phyloP scores from a whole-genome alignment of 2,113 vertebrate genomes.

The Mesoclemmys tuberculata region DNA sequence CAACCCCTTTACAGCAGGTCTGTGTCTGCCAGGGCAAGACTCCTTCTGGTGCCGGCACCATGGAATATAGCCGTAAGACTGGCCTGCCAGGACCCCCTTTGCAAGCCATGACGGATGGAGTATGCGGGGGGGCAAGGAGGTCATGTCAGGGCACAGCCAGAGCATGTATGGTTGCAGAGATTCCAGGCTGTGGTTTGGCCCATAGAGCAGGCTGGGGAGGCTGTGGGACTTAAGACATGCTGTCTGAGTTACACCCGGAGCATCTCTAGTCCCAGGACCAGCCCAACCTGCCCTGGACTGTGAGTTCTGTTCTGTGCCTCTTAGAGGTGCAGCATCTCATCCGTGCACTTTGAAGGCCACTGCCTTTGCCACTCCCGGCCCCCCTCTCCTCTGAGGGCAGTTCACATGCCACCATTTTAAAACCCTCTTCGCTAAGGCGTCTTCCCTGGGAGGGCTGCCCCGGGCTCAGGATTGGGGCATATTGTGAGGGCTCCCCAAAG shows the following conservation, averaged over 20 bases:
- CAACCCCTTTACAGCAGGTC: background rate
- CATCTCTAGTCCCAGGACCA: background rate
- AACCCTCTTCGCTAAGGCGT: background rate
- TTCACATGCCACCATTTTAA: background rate
- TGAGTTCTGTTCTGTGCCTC: background rate
- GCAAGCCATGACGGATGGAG: background rate
- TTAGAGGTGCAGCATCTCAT: background rate
- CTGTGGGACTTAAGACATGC: background rate
- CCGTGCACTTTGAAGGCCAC: background rate
- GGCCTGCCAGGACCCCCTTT: background rate
- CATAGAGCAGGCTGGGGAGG: background rate
- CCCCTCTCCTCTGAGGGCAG: background rate
- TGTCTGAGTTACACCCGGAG: background rate
- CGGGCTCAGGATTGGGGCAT: background rate
- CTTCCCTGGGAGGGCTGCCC: background rate
- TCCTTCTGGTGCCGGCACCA: fast-evolving
- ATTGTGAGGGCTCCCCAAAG: background rate
- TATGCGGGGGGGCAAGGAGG: background rate
- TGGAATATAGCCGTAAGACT: background rate
- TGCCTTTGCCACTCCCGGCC: background rate
- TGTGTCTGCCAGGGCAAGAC: background rate
- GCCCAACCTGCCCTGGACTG: background rate
- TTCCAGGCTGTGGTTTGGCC: background rate
- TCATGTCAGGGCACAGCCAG: background rate
- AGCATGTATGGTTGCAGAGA: fast-evolving